Evolutionary conservation across 2,888 invertebrate genomes (phyloP).

Genomic region (Mythimna ferrago): DNA sequence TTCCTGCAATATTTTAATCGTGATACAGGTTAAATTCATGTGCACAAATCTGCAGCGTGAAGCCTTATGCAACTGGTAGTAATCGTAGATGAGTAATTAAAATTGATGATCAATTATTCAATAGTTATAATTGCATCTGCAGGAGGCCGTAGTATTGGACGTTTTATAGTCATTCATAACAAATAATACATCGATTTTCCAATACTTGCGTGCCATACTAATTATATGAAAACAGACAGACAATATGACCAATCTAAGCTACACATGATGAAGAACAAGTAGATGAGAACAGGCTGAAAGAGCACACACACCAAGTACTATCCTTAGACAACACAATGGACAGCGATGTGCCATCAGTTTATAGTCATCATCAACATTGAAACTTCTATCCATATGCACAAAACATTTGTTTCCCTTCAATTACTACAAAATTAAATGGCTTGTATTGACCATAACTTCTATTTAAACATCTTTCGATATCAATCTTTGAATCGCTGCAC

Average conservation of each 20-base stretch:
- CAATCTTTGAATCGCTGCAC: slow-evolving; percentile 23
- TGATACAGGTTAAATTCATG: slow-evolving; percentile 4
- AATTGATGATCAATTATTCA: slow-evolving; percentile 23
- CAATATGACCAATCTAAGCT: neutral
- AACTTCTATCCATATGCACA: neutral
- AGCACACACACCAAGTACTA: neutral
- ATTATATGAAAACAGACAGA: neutral
- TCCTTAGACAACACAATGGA: too few species aligned
- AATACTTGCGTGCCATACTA: neutral
- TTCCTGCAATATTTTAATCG: slow-evolving; percentile 13
- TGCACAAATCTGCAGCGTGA: neutral
- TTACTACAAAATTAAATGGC: neutral
- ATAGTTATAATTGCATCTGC: slow-evolving; percentile 1
- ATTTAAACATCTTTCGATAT: neutral
- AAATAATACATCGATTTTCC: neutral
- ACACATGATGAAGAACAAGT: neutral
- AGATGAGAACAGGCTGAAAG: neutral
- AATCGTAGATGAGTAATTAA: slow-evolving; percentile 35
- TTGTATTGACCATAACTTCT: neutral
- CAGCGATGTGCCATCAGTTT: neutral
- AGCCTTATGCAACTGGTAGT: neutral
- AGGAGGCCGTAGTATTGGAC: neutral
- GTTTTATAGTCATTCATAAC: neutral
- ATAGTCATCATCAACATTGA: neutral
- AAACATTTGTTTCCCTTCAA: neutral